Base-by-base conservation (phyloP, 2,888 invertebrate species). In the Alcis repandata region DNA sequence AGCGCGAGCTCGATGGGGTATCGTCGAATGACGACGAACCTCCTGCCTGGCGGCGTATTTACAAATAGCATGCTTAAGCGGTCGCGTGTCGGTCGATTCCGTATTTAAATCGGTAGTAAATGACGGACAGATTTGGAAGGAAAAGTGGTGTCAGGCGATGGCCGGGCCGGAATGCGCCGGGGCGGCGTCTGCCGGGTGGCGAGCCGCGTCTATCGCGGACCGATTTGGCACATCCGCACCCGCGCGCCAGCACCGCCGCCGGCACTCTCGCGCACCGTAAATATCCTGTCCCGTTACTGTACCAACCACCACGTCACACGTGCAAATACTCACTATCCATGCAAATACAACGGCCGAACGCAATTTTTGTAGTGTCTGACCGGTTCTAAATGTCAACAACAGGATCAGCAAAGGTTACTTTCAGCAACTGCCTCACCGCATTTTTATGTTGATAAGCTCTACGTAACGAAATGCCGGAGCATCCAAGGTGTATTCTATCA, bases 221-320 rank as follows among this genome's bases (percentile, higher is more conserved):
- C 83, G 84, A 91, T 92, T 93, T 92, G 92, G 92, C 92, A 92
- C 92, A 92, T 92, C 92, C 92, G 92, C 89, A 79, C 82, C 77
- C 84, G 85, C 84, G 81, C 85, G 90, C 85, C 88, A 85, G 83
- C 84, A 77, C 19, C 45, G 33, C 20, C 36, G 40, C 15, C 22
- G 77, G 71, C 80, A 81, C 71, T 68, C 58, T 63, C 64, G 51
- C 63, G 72, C 73, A 80, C 87, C 85, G 86, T 89, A 92, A 92
- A 92, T 92, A 92, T 87, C 82, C 81, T 84, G 80, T 83, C 81
- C 82, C 80, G 82, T 83, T 84, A 84, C 79, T 74, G 75, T 76
- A 74, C 57, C 48, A 15, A 49, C 19, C 32, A 73, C 75, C 78
- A 72, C 63, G 62, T 63, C 69, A 71, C 56, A 77, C 78, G 75